Evolutionary conservation across 2,888 invertebrate species (phyloP), one percentile per base, ranked within the genome.

Genomic region (Torymus aiolomorphi): DNA sequence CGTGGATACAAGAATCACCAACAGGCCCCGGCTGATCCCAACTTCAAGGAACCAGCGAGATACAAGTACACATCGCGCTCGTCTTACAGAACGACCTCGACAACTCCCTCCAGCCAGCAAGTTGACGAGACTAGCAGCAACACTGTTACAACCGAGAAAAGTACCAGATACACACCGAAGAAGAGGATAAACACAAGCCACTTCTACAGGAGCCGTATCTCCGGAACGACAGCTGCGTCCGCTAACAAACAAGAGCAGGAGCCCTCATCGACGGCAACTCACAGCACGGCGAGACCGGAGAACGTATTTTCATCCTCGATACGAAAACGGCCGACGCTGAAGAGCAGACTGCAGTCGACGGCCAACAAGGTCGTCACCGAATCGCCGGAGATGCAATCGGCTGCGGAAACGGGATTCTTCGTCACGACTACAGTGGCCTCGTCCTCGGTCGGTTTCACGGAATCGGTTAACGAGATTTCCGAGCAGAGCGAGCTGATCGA

Each of bases 321-420:
- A 3, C 83, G 89, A 13, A 84, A 88, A 18, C 83, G 88, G 3
- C 88, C 88, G 0, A 72, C 82, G 24, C 83, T 86, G 80, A 89
- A 87, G 81, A 85, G 82, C 49, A 80, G 83, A 18, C 62, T 83
- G 80, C 81, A 80, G n/a, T 13, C 75, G 49, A 18, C 16, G 1
- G 1, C 0, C 51, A 63, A 61, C 5, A 54, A 57, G 10, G 87
- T 90, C 11, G 87, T 87, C 13, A 90, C 86, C 57, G 91, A 92
- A 80, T 87, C 89, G 11, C 69, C 83, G 42, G 87, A 86, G 63
- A 91, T 91, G 81, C 91, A 89, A 74, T 89, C 91, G 78, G 89
- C 90, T 31, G 86, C 88, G 51, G 88, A 90, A 80, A 80, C 78
- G 0, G 87, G 90, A 66, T 83, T 86, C 12, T 90, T 83, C 20